phyloP scores from a whole-genome alignment of 2,113 vertebrate species.

The Columba janthina region DNA sequence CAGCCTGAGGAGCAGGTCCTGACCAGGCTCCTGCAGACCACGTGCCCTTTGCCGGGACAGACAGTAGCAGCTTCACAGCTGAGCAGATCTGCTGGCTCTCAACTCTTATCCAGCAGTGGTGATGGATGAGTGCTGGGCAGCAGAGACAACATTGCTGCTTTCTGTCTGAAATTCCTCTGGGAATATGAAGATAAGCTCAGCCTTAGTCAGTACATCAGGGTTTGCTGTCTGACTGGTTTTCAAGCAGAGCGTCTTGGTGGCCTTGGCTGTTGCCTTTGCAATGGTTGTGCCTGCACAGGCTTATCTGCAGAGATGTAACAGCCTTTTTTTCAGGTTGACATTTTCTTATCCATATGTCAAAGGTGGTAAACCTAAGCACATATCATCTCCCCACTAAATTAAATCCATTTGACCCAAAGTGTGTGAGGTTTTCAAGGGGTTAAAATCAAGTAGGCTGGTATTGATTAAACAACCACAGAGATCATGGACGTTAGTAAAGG shows the following conservation, averaged over 20 bases:
- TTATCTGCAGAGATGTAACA: neutral
- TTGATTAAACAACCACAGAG: neutral
- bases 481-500: neutral
- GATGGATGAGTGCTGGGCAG: neutral
- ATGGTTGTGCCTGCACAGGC: neutral
- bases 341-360: neutral
- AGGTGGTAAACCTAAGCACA: neutral
- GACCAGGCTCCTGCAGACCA: accelerated
- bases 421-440: neutral
- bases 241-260: neutral
- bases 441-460: neutral
- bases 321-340: neutral
- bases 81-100: neutral
- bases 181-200: neutral
- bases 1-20: neutral
- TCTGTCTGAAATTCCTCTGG: neutral
- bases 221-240: neutral
- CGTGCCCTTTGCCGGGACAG: accelerated
- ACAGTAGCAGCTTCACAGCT: neutral
- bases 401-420: neutral
- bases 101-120: neutral
- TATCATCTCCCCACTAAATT: neutral
- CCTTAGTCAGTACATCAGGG: neutral
- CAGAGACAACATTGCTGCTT: neutral
- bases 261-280: neutral